Conservation (phyloP, 2,888 invertebrate species). For the Calameuta idolon region DNA sequence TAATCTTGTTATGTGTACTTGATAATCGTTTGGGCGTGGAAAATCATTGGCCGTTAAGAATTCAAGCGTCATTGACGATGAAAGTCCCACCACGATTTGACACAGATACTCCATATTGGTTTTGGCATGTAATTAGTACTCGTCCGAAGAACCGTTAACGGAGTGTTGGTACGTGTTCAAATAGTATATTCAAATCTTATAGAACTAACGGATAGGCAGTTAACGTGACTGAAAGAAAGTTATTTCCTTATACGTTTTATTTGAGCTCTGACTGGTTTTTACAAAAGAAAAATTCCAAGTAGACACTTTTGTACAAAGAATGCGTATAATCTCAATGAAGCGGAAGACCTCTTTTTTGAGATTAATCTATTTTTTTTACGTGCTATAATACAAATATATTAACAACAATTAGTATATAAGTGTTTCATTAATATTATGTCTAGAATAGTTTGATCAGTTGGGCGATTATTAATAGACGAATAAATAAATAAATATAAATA, state of each 20-base stretch:
- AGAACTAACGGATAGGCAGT: neutral
- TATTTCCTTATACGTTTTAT: neutral
- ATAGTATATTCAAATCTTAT: constrained; percentile 2
- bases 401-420: neutral
- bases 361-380: neutral
- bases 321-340: neutral
- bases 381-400: neutral
- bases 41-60: neutral
- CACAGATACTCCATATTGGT: constrained; percentile 6
- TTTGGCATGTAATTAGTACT: constrained; percentile 32
- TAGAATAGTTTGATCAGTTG: neutral
- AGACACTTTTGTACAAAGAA: neutral
- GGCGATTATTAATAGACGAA: neutral
- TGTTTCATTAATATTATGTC: neutral
- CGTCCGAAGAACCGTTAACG: constrained; percentile 26
- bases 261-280: neutral
- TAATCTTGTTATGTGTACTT: neutral
- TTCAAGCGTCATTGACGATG: neutral
- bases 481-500: neutral
- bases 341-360: neutral
- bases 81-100: constrained; percentile 1
- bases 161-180: neutral
- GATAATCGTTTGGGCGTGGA: neutral
- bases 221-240: neutral
- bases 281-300: neutral